These are phyloP conservation scores for Bergia sp. DNA, from an alignment of 92 coral and sea anemone genomes.

Conservation along the genomic window DNA sequence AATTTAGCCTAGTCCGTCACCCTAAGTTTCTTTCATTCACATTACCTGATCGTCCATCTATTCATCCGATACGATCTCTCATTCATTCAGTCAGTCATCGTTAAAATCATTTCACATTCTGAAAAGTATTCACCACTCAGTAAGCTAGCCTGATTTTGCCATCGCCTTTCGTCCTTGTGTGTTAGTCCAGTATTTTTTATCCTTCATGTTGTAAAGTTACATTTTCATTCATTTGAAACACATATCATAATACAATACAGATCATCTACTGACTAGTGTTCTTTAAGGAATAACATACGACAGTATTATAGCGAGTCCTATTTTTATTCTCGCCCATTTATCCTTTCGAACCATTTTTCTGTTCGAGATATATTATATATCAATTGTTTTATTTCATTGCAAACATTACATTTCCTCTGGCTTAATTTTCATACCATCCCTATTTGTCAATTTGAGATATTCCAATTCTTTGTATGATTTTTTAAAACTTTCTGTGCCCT, in stretches of 20 bases:
- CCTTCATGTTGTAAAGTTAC: constrained; percentile 1
- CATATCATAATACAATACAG: constrained; percentile 9
- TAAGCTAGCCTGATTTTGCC: constrained; percentile 20
- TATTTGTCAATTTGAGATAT: constrained; percentile 17
- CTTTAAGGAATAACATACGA: constrained; percentile 18
- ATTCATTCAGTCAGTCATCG: constrained; percentile 19
- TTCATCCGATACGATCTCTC: constrained; percentile 20
- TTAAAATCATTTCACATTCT: constrained; percentile 8
- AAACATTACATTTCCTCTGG: constrained; percentile 19
- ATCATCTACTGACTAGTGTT: constrained; percentile 19
- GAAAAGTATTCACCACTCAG: constrained; percentile 12
- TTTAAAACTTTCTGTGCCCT: constrained; percentile 11
- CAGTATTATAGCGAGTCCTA: constrained; percentile 19
- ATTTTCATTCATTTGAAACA: constrained; percentile 17
- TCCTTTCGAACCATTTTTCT: constrained; percentile 19
- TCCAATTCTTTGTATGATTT: constrained; percentile 14
- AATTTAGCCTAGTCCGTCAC: constrained; percentile 12
- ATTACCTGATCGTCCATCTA: constrained; percentile 19
- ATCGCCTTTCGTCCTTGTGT: constrained; percentile 21
- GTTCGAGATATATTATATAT: constrained; percentile 17
- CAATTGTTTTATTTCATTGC: constrained; percentile 17
- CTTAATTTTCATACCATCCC: constrained; percentile 19
- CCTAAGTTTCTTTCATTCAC: constrained; percentile 8
- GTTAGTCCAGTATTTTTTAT: constrained; percentile 10
- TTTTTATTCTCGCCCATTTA: constrained; percentile 18